Evolutionary conservation across 2,797 vertebrate species (phyloP).

Genomic region (Botia kubotai): DNA sequence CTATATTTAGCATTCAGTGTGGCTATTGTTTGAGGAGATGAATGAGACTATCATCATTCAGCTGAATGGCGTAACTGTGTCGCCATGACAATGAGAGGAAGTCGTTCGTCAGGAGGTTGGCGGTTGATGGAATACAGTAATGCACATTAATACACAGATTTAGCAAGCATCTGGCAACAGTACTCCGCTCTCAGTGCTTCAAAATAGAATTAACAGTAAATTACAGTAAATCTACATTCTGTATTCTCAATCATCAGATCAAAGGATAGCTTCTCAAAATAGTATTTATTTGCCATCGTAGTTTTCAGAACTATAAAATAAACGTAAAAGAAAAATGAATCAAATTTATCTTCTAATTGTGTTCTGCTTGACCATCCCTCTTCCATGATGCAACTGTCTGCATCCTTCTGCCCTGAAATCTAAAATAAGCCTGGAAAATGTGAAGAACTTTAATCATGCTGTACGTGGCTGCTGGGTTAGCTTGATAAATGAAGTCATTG

Average conservation of each 20-base stretch:
- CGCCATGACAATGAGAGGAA: constrained; percentile 79
- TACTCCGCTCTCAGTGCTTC: not conserved
- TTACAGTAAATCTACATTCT: not conserved
- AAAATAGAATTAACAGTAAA: not conserved
- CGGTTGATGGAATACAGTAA: constrained; percentile 57
- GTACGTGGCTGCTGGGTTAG: constrained; percentile 41
- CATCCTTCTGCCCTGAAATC: constrained; percentile 20
- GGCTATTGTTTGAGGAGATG: constrained; percentile 76
- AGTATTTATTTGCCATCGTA: not conserved
- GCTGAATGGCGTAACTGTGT: constrained; percentile 70
- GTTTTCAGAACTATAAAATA: not conserved
- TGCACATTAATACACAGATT: constrained; percentile 26
- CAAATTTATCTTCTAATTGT: constrained; percentile 11
- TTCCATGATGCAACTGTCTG: constrained; percentile 3
- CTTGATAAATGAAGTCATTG: constrained; percentile 82
- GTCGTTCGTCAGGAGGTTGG: constrained; percentile 75
- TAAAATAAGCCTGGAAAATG: constrained; percentile 43
- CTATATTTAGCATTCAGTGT: constrained; percentile 73
- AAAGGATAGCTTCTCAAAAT: not conserved
- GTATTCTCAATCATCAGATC: not conserved
- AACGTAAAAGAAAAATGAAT: not conserved
- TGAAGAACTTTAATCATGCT: constrained; percentile 42
- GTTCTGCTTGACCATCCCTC: constrained; percentile 9
- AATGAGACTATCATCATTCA: constrained; percentile 76
- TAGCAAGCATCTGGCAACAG: constrained; percentile 39